Percentiles rank a stretch among this genome's conserved stretches.
These are phyloP conservation scores for Amphiprion ocellaris DNA, from an alignment of 2,113 vertebrate species.

Conservation along the genomic window DNA sequence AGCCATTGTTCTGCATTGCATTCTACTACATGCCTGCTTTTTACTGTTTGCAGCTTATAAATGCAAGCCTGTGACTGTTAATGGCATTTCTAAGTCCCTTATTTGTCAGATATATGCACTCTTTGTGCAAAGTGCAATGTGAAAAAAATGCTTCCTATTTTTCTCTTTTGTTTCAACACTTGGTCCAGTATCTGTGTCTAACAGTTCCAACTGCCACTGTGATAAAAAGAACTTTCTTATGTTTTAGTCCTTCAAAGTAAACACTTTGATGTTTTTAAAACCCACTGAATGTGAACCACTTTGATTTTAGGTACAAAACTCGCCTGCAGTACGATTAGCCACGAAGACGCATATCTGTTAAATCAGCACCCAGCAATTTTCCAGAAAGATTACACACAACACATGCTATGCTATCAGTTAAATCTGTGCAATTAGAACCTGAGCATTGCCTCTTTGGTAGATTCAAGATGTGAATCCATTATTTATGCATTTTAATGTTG, in stretches of 20 bases:
- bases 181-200: conserved; percentile 28
- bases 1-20: conserved; percentile 48
- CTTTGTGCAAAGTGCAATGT: conserved; percentile 8
- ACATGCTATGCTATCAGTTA: conserved; percentile 50
- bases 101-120: conserved; percentile 16
- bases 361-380: conserved; percentile 68
- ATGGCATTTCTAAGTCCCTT: conserved; percentile 4
- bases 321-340: conserved; percentile 61
- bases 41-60: conserved; percentile 30
- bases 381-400: conserved; percentile 69
- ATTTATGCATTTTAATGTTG: conserved; percentile 75
- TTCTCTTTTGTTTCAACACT: conserved; percentile 26
- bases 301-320: conserved; percentile 64
- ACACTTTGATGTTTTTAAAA: conserved; percentile 63
- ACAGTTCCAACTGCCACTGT: conserved; percentile 24
- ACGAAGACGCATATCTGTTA: conserved; percentile 58
- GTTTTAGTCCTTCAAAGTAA: conserved; percentile 37
- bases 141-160: neutral
- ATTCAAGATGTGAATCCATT: conserved; percentile 72
- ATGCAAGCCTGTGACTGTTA: conserved; percentile 34
- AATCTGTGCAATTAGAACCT: conserved; percentile 65
- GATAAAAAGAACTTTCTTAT: conserved; percentile 30
- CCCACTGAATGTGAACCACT: conserved; percentile 45
- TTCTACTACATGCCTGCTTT: conserved; percentile 31
- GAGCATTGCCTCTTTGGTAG: conserved; percentile 44